These are phyloP conservation scores for Oxystoma pomonae DNA, from an alignment of 2,888 invertebrate species.

Conservation along the genomic window DNA sequence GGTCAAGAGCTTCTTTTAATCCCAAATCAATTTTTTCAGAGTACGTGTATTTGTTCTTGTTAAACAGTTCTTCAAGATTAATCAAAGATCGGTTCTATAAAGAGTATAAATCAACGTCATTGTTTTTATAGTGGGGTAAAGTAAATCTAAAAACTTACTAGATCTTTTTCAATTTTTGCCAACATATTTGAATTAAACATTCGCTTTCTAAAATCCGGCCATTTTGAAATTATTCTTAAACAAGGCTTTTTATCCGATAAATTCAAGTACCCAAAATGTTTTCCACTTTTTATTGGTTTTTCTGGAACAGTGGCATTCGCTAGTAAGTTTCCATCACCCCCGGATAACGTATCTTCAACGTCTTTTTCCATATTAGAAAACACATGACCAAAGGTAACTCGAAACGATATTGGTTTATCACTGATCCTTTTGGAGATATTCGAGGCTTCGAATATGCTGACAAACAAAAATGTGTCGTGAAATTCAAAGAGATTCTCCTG, in stretches of 20 bases:
- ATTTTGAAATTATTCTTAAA: conserved; percentile 56
- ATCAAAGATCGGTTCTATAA: conserved; percentile 43
- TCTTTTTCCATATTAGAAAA: conserved; percentile 35
- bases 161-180: conserved; percentile 53
- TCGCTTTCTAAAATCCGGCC: conserved; percentile 65
- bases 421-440: conserved; percentile 59
- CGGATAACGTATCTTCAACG: background rate
- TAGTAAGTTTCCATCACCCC: conserved; percentile 33
- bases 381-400: conserved; percentile 62
- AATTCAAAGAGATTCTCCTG: conserved; percentile 57
- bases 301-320: conserved; percentile 26
- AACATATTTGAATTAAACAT: conserved; percentile 67
- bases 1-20: conserved; percentile 17
- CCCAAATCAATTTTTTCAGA: conserved; percentile 31
- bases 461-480: conserved; percentile 63
- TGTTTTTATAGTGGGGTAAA: no score
- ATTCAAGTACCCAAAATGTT: conserved; percentile 37
- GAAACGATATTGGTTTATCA: conserved; percentile 58
- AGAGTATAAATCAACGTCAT: background rate
- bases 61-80: conserved; percentile 42
- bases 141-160: conserved; percentile 50
- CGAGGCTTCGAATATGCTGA: conserved; percentile 61
- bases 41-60: conserved; percentile 31
- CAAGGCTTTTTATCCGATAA: conserved; percentile 61
- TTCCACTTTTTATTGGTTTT: conserved; percentile 31